Base-by-base conservation (phyloP, 2,888 invertebrate species). In the Ptilodon capucinus region DNA sequence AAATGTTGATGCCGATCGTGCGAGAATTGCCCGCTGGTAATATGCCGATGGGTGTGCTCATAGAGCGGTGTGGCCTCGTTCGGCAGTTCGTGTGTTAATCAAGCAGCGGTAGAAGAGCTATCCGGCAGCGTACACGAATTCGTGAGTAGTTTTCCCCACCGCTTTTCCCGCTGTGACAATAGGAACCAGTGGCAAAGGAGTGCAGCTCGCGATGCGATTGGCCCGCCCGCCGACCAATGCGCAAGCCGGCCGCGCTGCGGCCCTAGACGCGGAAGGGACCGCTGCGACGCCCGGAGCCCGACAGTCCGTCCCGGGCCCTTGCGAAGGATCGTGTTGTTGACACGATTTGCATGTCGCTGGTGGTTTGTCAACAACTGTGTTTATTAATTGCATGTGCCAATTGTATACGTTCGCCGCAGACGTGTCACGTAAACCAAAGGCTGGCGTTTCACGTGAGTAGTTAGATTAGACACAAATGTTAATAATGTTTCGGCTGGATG, bases 261-360 rank as follows among this genome's bases (percentile, higher is more conserved):
- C 85, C 86, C 86, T 85, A 79, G 66, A 72, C 73, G 75, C 76
- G 82, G 82, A 86, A 86, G 87, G 86, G 85, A 86, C 72, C 74
- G 78, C 57, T 44, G 64, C 60, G 60, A 47, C 53, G 67, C 66
- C 65, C 67, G 73, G 70, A n/a, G n/a, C n/a, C n/a, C n/a, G n/a
- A 70, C 85, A 88, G 87, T 89, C 81, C 80, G 80, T 74, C 71
- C 75, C 76, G 78, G 81, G 86, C 86, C 87, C 87, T 88, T 85
- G 86, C 56, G 70, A 79, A 73, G 75, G 73, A 80, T 71, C 68
- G 85, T 78, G 76, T 78, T 56, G 64, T 64, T 55, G 67, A 67
- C 74, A 73, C 73, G 63, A 78, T 76, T 74, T 74, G 75, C 64
- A 71, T 77, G 70, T 55, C 63, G 60, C 58, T 56, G 44, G 57